Percentiles rank a stretch among this genome's conserved stretches.
Evolutionary conservation across 2,113 vertebrate genomes (phyloP).

Genomic region (Leucopsar rothschildi): DNA sequence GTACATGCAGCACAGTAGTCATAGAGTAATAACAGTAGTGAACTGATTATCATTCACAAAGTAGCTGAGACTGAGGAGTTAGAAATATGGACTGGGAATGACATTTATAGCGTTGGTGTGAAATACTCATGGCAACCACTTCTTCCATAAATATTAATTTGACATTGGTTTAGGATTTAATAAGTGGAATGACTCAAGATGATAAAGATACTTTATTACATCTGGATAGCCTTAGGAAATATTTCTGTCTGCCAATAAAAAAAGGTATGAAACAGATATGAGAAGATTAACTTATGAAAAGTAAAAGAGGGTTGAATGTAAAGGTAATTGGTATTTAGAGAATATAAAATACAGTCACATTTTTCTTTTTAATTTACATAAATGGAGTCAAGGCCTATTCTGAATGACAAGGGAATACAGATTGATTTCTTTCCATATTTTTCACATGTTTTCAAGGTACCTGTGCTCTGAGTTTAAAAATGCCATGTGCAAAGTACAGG

Average conservation of each 20-base stretch:
- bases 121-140: neutral
- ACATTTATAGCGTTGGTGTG: neutral
- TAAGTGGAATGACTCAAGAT: slow-evolving; percentile 14
- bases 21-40: neutral
- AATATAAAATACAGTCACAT: neutral
- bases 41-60: neutral
- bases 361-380: neutral
- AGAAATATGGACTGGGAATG: neutral
- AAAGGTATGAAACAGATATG: neutral
- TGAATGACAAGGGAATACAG: neutral
- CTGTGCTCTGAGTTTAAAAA: neutral
- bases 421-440: neutral
- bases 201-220: neutral
- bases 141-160: slow-evolving; percentile 25
- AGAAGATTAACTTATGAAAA: neutral
- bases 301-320: neutral
- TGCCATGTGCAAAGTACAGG: neutral
- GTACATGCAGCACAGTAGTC: neutral
- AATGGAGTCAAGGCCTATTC: neutral
- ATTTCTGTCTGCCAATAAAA: neutral
- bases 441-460: neutral
- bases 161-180: neutral
- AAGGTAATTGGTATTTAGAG: neutral
- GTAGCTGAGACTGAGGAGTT: neutral
- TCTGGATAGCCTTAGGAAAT: neutral